phyloP scores from a whole-genome alignment of 2,888 invertebrate species.

The Lydus trimaculatus region DNA sequence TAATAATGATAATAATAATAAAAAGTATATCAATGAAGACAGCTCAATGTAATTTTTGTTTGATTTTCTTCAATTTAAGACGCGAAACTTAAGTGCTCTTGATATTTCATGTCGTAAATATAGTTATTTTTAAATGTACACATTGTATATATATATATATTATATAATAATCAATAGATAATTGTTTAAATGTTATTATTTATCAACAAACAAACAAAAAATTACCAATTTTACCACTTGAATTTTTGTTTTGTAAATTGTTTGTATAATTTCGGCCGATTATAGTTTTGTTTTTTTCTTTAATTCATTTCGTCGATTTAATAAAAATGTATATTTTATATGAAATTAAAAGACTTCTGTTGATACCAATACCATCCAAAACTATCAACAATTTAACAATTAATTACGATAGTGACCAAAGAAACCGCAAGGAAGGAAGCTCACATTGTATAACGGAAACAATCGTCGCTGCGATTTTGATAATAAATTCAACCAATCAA shows the following conservation, averaged over 20 bases:
- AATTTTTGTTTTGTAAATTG: conserved; percentile 25
- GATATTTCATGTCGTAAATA: conserved; percentile 61
- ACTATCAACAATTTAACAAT: background rate
- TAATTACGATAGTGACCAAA: conserved; percentile 10
- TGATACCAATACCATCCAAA: background rate
- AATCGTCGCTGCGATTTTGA: conserved; percentile 43
- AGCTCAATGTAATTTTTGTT: conserved; percentile 52
- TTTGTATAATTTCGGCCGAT: conserved; percentile 3
- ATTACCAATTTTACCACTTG: background rate
- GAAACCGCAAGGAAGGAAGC: conserved; percentile 36
- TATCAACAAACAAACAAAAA: background rate
- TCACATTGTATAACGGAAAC: conserved; percentile 43
- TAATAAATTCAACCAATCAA: conserved; percentile 41
- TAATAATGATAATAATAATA: background rate
- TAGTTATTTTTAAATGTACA: conserved; percentile 62
- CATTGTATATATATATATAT: conserved; percentile 58
- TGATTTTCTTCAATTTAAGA: conserved; percentile 54
- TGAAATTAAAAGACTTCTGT: no score
- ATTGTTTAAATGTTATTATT: conserved; percentile 58
- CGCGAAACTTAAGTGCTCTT: conserved; percentile 62
- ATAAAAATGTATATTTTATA: conserved; percentile 14
- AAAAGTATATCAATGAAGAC: conserved; percentile 55
- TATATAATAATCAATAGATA: conserved; percentile 53
- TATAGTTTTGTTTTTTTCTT: background rate
- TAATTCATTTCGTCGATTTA: background rate